These are phyloP conservation scores for Ancistrus triradiatus DNA, from an alignment of 2,113 vertebrate genomes.

Conservation along the genomic window DNA sequence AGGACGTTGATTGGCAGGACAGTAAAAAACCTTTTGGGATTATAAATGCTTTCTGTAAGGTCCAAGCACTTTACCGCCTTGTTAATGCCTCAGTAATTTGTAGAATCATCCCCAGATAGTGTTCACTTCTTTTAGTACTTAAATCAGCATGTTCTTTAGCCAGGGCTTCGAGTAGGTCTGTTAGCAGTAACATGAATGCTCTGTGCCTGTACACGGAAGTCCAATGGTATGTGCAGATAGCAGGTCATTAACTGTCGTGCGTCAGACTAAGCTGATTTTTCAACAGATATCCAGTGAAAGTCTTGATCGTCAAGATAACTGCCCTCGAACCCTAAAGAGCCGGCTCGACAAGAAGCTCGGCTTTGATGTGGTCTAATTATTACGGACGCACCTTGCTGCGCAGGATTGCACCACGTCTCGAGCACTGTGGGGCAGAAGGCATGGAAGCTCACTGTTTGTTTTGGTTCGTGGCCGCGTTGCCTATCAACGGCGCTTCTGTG, in stretches of 20 bases:
- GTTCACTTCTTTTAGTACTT: too few species aligned
- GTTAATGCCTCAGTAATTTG: too few species aligned
- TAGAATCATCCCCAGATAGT: too few species aligned
- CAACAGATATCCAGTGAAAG: constrained; percentile 4
- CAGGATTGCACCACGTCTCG: constrained; percentile 9
- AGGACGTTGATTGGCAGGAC: too few species aligned
- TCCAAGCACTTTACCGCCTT: too few species aligned
- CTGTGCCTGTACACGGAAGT: neutral
- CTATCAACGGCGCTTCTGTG: constrained; percentile 39
- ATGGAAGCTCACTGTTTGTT: constrained; percentile 47
- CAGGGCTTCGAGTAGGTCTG: too few species aligned
- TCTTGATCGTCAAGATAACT: neutral
- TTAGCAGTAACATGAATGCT: too few species aligned
- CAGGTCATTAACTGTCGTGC: neutral
- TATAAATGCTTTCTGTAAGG: too few species aligned
- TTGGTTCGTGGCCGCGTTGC: constrained; percentile 29
- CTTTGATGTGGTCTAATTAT: constrained; percentile 36
- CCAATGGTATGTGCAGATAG: neutral
- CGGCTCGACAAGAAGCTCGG: constrained; percentile 2
- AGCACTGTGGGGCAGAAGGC: constrained; percentile 22
- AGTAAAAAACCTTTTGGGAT: too few species aligned
- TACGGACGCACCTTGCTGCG: neutral
- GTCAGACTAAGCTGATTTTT: too few species aligned
- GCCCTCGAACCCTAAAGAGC: neutral
- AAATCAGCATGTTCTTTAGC: too few species aligned